phyloP scores from a whole-genome alignment of 1,140 invertebrate species.

The Ips typographus region DNA sequence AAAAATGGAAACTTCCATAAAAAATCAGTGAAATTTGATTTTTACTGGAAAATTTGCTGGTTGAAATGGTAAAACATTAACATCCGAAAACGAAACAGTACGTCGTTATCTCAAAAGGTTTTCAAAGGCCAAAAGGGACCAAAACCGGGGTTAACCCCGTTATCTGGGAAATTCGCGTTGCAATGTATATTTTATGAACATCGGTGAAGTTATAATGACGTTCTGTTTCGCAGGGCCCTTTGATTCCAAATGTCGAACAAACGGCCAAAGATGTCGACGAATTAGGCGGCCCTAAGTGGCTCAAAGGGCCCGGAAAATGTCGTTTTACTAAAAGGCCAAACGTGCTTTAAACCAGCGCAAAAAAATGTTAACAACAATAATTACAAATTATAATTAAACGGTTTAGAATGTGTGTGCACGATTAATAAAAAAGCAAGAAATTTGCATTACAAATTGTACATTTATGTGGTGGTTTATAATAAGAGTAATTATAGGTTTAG shows the following conservation, averaged over 20 bases:
- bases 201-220: slow-evolving; percentile 43
- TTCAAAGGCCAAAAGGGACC: slow-evolving; percentile 35
- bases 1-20: no score
- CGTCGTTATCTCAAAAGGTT: neutral
- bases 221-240: slow-evolving; percentile 11
- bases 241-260: neutral
- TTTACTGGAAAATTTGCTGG: no score
- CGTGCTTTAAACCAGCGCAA: neutral
- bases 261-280: slow-evolving; percentile 6
- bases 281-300: slow-evolving; percentile 5
- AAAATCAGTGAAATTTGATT: no score
- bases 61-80: no score
- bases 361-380: no score
- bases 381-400: no score
- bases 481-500: no score
- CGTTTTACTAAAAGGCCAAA: neutral
- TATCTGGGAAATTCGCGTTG: slow-evolving; percentile 38
- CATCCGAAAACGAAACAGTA: neutral
- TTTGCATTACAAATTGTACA: neutral
- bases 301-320: slow-evolving; percentile 5
- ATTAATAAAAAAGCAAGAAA: neutral
- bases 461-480: neutral
- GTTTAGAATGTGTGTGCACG: no score
- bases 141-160: slow-evolving; percentile 42
- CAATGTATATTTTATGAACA: slow-evolving; percentile 50